Evolutionary conservation across 64 coral and sea anemone species (phyloP).

Genomic region (Montipora efflorescens): DNA sequence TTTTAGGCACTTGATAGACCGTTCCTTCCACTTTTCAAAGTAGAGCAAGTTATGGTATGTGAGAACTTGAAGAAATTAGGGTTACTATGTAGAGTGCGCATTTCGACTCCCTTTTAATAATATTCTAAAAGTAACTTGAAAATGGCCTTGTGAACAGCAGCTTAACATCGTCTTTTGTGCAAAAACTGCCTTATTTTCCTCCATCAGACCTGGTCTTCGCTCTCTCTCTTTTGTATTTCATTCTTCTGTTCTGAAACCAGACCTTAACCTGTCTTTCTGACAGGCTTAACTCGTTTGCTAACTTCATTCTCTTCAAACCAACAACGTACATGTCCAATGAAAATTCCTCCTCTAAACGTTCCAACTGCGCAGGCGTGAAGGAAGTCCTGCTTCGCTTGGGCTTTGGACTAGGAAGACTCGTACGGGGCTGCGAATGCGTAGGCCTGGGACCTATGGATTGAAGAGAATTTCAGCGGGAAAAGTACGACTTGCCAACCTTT

Average conservation of each 20-base stretch:
- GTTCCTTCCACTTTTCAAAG: no score
- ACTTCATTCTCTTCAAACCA: constrained; percentile 94
- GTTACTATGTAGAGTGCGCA: no score
- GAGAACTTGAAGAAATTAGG: no score
- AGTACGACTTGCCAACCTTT: no score
- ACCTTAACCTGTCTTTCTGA: constrained; percentile 96
- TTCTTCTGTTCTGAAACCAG: constrained; percentile 98
- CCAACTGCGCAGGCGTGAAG: constrained; percentile 93
- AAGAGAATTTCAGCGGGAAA: no score
- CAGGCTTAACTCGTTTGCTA: constrained; percentile 91
- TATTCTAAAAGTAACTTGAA: no score
- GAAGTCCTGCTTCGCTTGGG: constrained; percentile 90
- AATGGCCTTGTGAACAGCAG: no score
- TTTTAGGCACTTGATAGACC: no score
- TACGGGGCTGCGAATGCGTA: neutral
- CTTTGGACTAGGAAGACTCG: constrained; percentile 75
- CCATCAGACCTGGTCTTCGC: constrained; percentile 72
- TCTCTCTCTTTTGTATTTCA: constrained; percentile 97
- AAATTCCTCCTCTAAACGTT: constrained; percentile 94
- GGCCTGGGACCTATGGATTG: constrained; percentile 1
- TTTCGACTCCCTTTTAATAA: no score
- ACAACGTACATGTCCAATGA: constrained; percentile 96
- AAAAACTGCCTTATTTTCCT: constrained; percentile 39
- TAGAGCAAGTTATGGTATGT: no score
- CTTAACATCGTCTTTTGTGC: no score